Evolutionary conservation across 2,113 vertebrate species (phyloP).

Genomic region (Taxidea taxus): DNA sequence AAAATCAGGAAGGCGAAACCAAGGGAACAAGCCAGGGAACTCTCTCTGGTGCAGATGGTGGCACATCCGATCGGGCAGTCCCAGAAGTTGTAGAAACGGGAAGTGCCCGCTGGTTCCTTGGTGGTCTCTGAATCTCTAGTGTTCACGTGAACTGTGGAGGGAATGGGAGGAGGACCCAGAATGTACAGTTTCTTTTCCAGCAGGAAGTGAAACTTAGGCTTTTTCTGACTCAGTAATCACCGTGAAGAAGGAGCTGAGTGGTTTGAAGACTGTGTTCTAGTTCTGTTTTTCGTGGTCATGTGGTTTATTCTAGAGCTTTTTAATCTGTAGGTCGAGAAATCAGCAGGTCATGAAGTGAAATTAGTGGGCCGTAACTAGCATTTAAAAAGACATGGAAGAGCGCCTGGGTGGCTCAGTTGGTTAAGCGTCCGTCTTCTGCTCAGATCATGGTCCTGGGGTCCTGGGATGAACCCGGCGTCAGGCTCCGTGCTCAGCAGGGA

Average conservation of each 20-base stretch:
- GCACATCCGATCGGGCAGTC: neutral
- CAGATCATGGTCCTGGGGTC: neutral
- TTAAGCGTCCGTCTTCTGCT: neutral
- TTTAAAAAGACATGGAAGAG: neutral
- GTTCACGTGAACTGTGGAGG: constrained; percentile 30
- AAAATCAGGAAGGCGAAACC: constrained; percentile 38
- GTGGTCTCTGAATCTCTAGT: neutral
- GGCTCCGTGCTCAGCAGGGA: neutral
- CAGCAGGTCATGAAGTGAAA: constrained; percentile 36
- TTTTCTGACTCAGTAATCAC: constrained; percentile 55
- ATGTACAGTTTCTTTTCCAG: constrained; percentile 57
- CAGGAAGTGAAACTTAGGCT: constrained; percentile 67
- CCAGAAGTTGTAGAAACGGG: neutral
- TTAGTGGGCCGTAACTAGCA: neutral
- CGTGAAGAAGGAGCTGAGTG: neutral
- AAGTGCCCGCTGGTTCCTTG: neutral
- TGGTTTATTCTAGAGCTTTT: constrained; percentile 30
- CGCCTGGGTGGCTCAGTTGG: neutral
- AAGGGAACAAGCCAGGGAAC: neutral
- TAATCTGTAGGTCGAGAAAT: neutral
- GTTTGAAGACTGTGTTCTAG: neutral
- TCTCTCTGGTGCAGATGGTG: neutral
- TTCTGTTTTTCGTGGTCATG: constrained; percentile 41
- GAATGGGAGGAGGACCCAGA: neutral
- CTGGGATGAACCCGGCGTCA: rapidly evolving